Evolutionary conservation across 1,140 invertebrate genomes (phyloP), one percentile per base, ranked within the genome.

Genomic region (Pseudomyrmex pallidus): DNA sequence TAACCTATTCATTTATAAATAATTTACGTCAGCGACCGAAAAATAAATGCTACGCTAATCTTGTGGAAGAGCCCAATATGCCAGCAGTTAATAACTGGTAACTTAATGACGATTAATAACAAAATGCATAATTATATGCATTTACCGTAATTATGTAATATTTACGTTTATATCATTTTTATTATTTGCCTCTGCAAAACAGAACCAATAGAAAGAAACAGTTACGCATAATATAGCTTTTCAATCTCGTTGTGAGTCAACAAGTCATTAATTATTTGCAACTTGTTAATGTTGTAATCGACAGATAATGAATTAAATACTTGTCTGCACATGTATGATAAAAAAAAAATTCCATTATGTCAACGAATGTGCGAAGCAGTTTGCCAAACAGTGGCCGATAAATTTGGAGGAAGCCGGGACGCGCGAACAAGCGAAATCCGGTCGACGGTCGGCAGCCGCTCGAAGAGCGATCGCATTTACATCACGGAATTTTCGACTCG

Each of bases 1-100:
- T 61, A 61, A 78, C 73, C 74, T 83, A 85, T 61, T 78, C 83
- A 77, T 62, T 87, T 85, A 87, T 73, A 88, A 88, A 85, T 77
- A 64, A 87, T 80, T 87, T 73, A 61, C 57, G 67, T 54, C 56
- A 17, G 17, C 48, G 15, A 46, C 1, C 56, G 76, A 86, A 59
- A 78, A 48, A 78, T 68, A 59, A 48, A 48, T 25, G 7, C 2
- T 78, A 59, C 68, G 20, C 44, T 50, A 57, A 48, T 10, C 46
- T 59, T 3, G 3, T 50, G 66, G 9, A 13, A 3, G 5, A 35
- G 15, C 46, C 35, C 44, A 12, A 20, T 3, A 10, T 76, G 15
- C 17, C 48, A 4, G 15, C 35, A 35, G 35, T 35, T 35, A 35
- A 35, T 35, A 35, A 35, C 35, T 35, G 35, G 35, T 5, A 35